Evolutionary conservation across 2,113 vertebrate genomes (phyloP), one percentile per base, ranked within the genome.

Genomic region (Raja brachyura): DNA sequence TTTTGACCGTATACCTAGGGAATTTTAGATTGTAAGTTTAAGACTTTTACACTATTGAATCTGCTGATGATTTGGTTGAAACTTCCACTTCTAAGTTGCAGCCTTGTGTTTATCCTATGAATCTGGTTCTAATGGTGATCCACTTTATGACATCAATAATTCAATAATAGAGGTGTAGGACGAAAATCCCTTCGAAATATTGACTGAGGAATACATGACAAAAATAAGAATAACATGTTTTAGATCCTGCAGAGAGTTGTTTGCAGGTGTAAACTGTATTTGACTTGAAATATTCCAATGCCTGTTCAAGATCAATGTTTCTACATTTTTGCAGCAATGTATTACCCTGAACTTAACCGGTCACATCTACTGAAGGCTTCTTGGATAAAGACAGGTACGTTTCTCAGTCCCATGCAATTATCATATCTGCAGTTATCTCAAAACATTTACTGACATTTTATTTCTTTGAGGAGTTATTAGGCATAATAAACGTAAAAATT

Each of bases 371-470:
- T 99, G 95, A 98, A 98, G 94, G 98, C 97, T 81, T 98, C 98
- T 10, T 99, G 98, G 98, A 97, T 99, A 90, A 97, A 95, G 97
- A 99, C 98, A 97, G 98, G 98, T 99, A 96, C 0, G 96, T 95
- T 78, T 48, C 78, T 79, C 16, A 28, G n/a, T 1, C 83, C 28
- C 28, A 61, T 11, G 25, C 56, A n/a, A 14, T 63, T 28, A 28
- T 4, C 56, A 86, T 25, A 85, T 22, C 54, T 28, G 25, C 81
- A 59, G 3, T 56, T 20, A 85, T 0, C 11, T 4, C 48, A 85
- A 61, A 85, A 61, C 3, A 85, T 85, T 59, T 85, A 28, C 18
- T 56, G 13, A 11, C 1, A 10, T 85, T 0, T 9, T 5, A 22
- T 59, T 28, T 56, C 48, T n/a, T 85, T 85, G 81, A 85, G 10